A percentile compares a stretch with the other conserved stretches of the same genome.
These are phyloP conservation scores for Microhierax caerulescens DNA, from an alignment of 2,797 vertebrate genomes.

Conservation along the genomic window DNA sequence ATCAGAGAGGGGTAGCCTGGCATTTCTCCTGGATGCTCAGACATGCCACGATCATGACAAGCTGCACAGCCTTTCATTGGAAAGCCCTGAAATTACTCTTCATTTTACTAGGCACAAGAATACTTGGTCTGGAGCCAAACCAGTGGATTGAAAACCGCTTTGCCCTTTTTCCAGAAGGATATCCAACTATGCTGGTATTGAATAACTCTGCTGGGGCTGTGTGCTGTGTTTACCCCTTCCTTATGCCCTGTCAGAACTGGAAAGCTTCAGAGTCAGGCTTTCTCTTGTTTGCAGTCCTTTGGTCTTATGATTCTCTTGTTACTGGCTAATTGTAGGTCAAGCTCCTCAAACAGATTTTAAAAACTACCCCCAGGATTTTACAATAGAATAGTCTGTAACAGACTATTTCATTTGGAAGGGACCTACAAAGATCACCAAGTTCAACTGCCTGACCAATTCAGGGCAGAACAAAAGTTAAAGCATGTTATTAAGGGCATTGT, in stretches of 20 bases:
- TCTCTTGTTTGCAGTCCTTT: not conserved
- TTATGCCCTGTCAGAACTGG: not conserved
- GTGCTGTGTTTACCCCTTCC: not conserved
- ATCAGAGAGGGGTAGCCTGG: not conserved
- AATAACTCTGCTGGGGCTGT: not conserved
- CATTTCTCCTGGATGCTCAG: not conserved
- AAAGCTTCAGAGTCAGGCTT: not conserved
- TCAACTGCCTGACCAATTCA: not conserved
- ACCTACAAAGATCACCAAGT: not conserved
- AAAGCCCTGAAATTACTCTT: not conserved
- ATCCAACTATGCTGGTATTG: not conserved
- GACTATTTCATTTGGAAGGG: not conserved
- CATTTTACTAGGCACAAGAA: not conserved
- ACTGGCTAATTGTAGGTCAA: not conserved
- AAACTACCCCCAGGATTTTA: not conserved
- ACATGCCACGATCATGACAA: not conserved
- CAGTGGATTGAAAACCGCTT: not conserved
- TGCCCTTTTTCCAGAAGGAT: not conserved
- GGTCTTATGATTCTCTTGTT: not conserved
- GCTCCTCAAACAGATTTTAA: not conserved
- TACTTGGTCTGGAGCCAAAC: not conserved
- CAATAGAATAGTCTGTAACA: not conserved
- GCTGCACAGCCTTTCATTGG: not conserved
- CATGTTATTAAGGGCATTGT: not conserved
- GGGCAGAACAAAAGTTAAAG: not conserved